Percentiles rank a stretch among this genome's conserved stretches.
Conservation (phyloP, 2,797 vertebrate species). For the Poecile montanus region DNA sequence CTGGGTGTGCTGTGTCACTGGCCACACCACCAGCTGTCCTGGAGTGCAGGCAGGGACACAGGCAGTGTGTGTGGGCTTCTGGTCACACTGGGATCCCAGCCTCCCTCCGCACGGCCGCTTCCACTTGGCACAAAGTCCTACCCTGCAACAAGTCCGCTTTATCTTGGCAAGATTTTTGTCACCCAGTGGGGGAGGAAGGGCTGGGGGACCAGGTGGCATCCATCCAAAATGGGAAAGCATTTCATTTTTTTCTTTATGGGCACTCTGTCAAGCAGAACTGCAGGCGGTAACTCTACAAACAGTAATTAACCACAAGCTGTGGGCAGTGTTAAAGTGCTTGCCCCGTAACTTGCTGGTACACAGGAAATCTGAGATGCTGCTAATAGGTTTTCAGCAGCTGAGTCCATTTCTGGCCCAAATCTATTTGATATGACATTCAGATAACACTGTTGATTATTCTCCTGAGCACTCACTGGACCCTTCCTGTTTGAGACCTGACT, state of each 20-base stretch:
- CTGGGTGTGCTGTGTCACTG: not conserved
- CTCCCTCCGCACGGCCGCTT: not conserved
- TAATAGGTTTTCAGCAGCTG: slow-evolving; percentile 70
- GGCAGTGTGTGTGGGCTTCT: too few species aligned
- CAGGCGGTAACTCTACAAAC: slow-evolving; percentile 63
- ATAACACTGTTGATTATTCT: not conserved
- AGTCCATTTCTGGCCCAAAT: slow-evolving; percentile 53
- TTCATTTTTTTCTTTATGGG: slow-evolving; percentile 63
- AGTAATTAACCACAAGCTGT: slow-evolving; percentile 74
- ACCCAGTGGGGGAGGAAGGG: not conserved
- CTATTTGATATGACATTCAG: slow-evolving; percentile 4
- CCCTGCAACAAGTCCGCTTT: not conserved
- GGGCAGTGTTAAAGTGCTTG: slow-evolving; percentile 69
- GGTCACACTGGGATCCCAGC: fast-evolving
- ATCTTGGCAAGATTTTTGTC: not conserved
- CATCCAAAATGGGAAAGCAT: slow-evolving; percentile 48
- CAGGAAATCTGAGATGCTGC: slow-evolving; percentile 64
- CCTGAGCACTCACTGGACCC: not conserved
- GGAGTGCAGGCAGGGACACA: not conserved
- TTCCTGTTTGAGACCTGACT: slow-evolving; percentile 55
- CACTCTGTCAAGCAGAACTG: slow-evolving; percentile 72
- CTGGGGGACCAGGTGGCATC: slow-evolving; percentile 33
- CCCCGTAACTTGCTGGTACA: slow-evolving; percentile 38
- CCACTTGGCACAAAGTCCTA: not conserved
- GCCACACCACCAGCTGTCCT: fast-evolving